A percentile compares a stretch with the other conserved stretches of the same genome.
These are phyloP conservation scores for Corydoras maculifer DNA, from an alignment of 2,113 vertebrate genomes.

Conservation along the genomic window DNA sequence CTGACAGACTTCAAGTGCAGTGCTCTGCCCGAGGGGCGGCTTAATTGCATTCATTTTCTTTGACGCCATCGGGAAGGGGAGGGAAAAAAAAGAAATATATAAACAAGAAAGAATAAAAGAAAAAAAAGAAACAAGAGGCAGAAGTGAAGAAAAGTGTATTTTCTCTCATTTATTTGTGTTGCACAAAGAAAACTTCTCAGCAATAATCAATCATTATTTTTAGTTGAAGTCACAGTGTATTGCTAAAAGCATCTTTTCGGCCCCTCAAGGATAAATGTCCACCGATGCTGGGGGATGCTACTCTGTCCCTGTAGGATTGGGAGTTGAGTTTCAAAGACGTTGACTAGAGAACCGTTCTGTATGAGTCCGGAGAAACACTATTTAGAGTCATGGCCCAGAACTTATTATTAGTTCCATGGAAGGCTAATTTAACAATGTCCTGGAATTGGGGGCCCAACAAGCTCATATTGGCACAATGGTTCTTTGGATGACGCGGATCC, in stretches of 20 bases:
- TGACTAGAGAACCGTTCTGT: no score
- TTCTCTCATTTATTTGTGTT: constrained; percentile 66
- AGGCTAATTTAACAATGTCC: no score
- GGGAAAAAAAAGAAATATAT: constrained; percentile 35
- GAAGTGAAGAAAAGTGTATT: constrained; percentile 15
- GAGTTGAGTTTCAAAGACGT: no score
- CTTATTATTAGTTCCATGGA: no score
- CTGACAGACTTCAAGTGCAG: constrained; percentile 66
- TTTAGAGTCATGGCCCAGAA: no score
- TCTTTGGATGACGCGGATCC: no score
- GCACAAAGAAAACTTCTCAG: constrained; percentile 64
- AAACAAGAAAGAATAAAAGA: constrained; percentile 39
- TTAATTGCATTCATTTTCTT: constrained; percentile 66
- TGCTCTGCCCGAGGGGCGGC: constrained; percentile 65
- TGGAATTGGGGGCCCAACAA: no score
- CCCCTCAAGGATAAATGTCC: constrained; percentile 64
- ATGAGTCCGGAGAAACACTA: constrained; percentile 13
- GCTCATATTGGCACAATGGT: no score
- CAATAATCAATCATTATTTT: constrained; percentile 75
- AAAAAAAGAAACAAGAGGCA: constrained; percentile 35
- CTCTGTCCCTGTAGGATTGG: constrained; percentile 35
- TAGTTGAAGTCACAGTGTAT: constrained; percentile 44
- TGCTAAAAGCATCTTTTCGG: constrained; percentile 55
- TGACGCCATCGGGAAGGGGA: constrained; percentile 50
- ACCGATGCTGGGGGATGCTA: constrained; percentile 55